Percentiles rank a stretch among this genome's conserved stretches.
phyloP scores from a whole-genome alignment of 1,140 invertebrate species.

The Plodia interpunctella region DNA sequence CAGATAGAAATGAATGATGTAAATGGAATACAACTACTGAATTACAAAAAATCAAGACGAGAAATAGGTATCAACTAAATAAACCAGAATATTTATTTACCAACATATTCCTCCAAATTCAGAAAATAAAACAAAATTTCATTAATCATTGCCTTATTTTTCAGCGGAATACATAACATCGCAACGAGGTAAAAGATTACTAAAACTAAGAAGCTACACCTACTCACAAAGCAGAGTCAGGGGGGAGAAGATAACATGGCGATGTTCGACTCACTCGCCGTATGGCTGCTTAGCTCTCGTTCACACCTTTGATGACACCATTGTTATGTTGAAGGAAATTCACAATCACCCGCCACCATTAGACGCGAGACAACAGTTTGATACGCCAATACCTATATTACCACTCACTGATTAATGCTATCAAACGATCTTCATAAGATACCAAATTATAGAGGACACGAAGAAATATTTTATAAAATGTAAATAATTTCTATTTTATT shows the following conservation, averaged over 20 bases:
- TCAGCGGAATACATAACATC: slow-evolving; percentile 9
- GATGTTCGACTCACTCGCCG: slow-evolving; percentile 5
- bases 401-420: too few relatives aligned
- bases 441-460: too few relatives aligned
- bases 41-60: too few relatives aligned
- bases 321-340: background rate
- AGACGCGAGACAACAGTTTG: background rate
- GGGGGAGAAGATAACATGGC: background rate
- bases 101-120: too few relatives aligned
- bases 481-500: too few relatives aligned
- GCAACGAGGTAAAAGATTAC: slow-evolving; percentile 7
- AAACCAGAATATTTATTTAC: too few relatives aligned
- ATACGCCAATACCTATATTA: background rate
- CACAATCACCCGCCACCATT: slow-evolving; percentile 1
- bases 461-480: too few relatives aligned
- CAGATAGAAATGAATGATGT: too few relatives aligned
- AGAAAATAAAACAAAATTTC: too few relatives aligned
- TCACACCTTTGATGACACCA: background rate
- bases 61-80: too few relatives aligned
- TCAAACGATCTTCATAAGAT: too few relatives aligned
- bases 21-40: too few relatives aligned
- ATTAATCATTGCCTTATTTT: background rate
- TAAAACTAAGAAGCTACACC: slow-evolving; percentile 2
- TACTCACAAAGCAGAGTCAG: background rate
- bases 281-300: background rate